Percentiles rank a stretch among this genome's conserved stretches.
Conservation (phyloP, 1,140 invertebrate species). For the Euura lappo region DNA sequence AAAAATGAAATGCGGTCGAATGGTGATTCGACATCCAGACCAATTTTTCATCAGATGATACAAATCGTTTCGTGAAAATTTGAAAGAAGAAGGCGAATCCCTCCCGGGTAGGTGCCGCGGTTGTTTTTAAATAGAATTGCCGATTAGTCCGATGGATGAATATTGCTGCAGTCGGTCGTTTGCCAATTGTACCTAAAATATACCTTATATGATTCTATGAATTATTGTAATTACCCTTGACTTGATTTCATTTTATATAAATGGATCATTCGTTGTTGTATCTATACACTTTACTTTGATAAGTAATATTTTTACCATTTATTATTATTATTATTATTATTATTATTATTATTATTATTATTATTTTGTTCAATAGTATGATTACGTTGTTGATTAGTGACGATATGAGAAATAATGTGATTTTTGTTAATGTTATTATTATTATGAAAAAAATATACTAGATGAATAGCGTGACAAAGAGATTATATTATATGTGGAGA, state of each 20-base stretch:
- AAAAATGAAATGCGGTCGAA: too few species aligned
- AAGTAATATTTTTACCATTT: constrained; percentile 30
- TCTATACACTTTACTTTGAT: constrained; percentile 36
- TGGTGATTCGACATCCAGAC: too few species aligned
- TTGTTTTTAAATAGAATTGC: too few species aligned
- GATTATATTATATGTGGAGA: constrained; percentile 47
- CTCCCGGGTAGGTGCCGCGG: too few species aligned
- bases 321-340: neutral
- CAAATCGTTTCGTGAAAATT: too few species aligned
- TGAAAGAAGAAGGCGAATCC: too few species aligned
- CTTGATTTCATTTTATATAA: constrained; percentile 52
- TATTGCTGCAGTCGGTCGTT: constrained; percentile 10
- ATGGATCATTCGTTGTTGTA: constrained; percentile 54
- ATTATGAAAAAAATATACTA: constrained; percentile 11
- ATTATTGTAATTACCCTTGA: constrained; percentile 44
- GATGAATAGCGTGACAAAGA: constrained; percentile 31
- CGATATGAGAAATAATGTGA: constrained; percentile 40
- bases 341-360: neutral
- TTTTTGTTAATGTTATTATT: constrained; percentile 41
- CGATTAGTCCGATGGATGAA: too few species aligned
- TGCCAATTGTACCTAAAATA: constrained; percentile 35
- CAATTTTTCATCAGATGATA: too few species aligned
- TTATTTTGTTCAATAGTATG: constrained; percentile 11
- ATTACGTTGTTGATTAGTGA: constrained; percentile 48
- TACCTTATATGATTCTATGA: constrained; percentile 37